phyloP scores from a whole-genome alignment of 2,888 invertebrate genomes.

The Phlogophora meticulosa region DNA sequence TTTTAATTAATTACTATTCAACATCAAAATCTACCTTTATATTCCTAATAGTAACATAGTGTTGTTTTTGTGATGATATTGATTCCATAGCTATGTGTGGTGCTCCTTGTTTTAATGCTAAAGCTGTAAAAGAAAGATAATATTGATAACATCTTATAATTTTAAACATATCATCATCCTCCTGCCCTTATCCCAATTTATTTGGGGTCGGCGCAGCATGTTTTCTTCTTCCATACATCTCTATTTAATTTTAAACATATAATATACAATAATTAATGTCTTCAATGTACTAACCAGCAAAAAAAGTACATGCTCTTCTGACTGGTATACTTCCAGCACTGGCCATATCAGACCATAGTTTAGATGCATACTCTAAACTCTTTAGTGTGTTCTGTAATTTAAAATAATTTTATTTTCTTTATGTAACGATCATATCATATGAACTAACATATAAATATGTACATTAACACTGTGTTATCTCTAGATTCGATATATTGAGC shows the following conservation, averaged over 20 bases:
- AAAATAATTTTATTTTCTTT: too few species aligned
- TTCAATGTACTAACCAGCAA: slow-evolving; percentile 85
- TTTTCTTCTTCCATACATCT: too few species aligned
- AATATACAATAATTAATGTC: neutral
- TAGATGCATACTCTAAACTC: slow-evolving; percentile 92
- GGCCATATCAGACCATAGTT: slow-evolving; percentile 92
- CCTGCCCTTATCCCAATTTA: too few species aligned
- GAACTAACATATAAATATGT: too few species aligned
- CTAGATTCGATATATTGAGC: too few species aligned
- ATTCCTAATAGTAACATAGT: slow-evolving; percentile 93
- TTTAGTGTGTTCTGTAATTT: slow-evolving; percentile 92
- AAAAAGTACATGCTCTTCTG: slow-evolving; percentile 92
- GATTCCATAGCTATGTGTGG: slow-evolving; percentile 94
- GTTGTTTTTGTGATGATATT: slow-evolving; percentile 88
- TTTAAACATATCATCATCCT: neutral
- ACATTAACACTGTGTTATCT: too few species aligned
- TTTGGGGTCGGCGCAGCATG: too few species aligned
- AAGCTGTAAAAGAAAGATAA: slow-evolving; percentile 75
- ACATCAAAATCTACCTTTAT: slow-evolving; percentile 88
- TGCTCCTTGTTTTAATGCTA: slow-evolving; percentile 93
- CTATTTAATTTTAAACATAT: neutral
- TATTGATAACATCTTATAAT: neutral
- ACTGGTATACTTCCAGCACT: slow-evolving; percentile 91
- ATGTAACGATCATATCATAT: too few species aligned
- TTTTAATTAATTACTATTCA: neutral